phyloP scores from a whole-genome alignment of 64 coral and sea anemone genomes.

The Porites australiensis region DNA sequence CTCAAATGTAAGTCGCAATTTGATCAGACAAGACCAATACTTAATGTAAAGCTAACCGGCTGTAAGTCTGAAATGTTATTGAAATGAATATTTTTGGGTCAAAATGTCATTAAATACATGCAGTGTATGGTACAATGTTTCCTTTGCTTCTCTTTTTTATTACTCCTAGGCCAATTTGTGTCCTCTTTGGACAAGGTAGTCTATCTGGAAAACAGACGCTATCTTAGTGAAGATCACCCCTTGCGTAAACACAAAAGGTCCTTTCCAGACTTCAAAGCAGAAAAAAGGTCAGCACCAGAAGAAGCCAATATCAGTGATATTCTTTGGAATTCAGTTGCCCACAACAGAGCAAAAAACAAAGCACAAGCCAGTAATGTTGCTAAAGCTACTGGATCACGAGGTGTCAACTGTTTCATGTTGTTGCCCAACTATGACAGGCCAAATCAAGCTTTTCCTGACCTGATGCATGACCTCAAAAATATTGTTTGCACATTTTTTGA shows the following conservation, averaged over 20 bases:
- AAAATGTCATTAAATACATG: conserved; percentile 8
- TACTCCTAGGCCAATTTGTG: not conserved
- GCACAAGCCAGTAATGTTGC: not conserved
- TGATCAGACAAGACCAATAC: not conserved
- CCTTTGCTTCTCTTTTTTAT: not conserved
- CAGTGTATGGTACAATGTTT: not conserved
- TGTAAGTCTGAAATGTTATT: conserved; percentile 10
- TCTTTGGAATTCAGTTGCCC: conserved; percentile 29
- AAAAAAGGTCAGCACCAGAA: not conserved
- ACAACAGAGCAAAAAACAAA: conserved; percentile 41
- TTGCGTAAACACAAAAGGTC: too few species aligned
- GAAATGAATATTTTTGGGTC: not conserved
- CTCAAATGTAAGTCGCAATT: conserved; percentile 7
- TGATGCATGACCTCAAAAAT: conserved; percentile 66
- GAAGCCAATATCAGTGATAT: not conserved
- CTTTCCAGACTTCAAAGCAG: not conserved
- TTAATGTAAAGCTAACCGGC: conserved; percentile 7
- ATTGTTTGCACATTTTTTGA: conserved; percentile 34
- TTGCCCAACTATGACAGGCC: conserved; percentile 21
- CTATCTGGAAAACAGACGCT: conserved; percentile 22
- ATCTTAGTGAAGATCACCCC: not conserved
- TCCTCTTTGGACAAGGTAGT: conserved; percentile 12
- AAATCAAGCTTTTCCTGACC: conserved; percentile 48
- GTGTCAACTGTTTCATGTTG: conserved; percentile 57
- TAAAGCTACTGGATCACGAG: conserved; percentile 39